phyloP scores from a whole-genome alignment of 2,797 vertebrate genomes.

The Oreochromis mossambicus region DNA sequence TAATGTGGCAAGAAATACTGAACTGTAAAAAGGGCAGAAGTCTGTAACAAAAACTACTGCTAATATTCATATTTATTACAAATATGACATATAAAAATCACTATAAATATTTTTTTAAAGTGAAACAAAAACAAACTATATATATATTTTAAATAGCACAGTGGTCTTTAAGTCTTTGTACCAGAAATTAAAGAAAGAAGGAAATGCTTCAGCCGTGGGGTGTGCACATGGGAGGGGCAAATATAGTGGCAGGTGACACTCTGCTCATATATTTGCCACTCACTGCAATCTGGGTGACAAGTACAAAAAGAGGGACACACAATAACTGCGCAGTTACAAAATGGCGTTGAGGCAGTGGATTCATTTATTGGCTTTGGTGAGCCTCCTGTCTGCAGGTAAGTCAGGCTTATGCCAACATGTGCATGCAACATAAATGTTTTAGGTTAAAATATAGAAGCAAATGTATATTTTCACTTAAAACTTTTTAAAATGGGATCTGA shows the following conservation, averaged over 20 bases:
- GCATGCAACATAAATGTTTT: not conserved
- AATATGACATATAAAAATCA: too few species aligned
- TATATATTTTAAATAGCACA: too few species aligned
- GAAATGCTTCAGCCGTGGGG: not conserved
- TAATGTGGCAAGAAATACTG: too few species aligned
- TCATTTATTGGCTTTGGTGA: not conserved
- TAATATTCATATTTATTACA: not conserved
- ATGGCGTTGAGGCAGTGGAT: constrained; percentile 36
- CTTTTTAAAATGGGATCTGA: not conserved
- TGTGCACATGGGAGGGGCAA: not conserved
- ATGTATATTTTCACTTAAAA: not conserved
- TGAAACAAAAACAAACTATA: too few species aligned
- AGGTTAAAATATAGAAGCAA: not conserved
- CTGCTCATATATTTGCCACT: not conserved
- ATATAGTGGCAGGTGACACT: too few species aligned
- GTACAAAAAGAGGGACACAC: constrained; percentile 15
- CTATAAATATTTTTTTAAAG: too few species aligned
- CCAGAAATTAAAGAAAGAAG: not conserved
- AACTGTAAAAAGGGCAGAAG: not conserved
- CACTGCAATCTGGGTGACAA: not conserved
- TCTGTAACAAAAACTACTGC: not conserved
- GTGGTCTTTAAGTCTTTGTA: not conserved
- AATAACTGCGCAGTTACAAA: not conserved
- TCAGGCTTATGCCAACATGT: not conserved
- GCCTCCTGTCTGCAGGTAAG: constrained; percentile 39